Base-by-base conservation (phyloP, 2,113 vertebrate genomes). In the Hystrix brachyura region DNA sequence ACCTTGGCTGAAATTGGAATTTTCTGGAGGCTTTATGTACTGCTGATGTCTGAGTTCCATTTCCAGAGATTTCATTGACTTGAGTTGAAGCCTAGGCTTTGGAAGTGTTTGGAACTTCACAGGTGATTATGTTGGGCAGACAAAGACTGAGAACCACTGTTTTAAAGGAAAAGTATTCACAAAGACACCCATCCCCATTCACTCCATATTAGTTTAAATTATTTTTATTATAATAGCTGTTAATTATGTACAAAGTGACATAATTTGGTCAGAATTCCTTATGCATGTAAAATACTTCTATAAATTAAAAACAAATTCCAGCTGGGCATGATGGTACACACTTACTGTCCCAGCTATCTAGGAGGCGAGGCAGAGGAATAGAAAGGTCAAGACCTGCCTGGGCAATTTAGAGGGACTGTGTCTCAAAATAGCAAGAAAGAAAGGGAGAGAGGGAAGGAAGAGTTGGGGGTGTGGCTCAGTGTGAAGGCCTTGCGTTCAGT, bases 201-300 rank as follows among this genome's bases (percentile, higher is more conserved):
- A 57, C 43, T 64, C 38, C 8, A 0, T 67, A 53, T 38, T 62
- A 59, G 62, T 76, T 96, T 80, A 74, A 90, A 13, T 92, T 38
- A 86, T 59, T 90, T 94, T 93, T 88, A 84, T 91, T 85, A 18
- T 29, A 65, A 21, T 71, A 51, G 38, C 64, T 51, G 27, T 78
- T 85, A 76, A 48, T 32, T 62, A 46, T 27, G 59, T 62, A 57
- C 65, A 89, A 3, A 74, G 43, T 29, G 34, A 53, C 0, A 2
- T 12, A 32, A 29, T n/a, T n/a, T n/a, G 86, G 25, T 29, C 67
- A 79, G 81, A 83, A 96, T 48, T 71, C 78, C 18, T 34, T 81
- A 3, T 59, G 48, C 64, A 5, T 48, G 62, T 85, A 80, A 67
- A 84, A 67, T 48, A n/a, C 25, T n/a, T 69, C 69, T 29, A 23